These are phyloP conservation scores for Dermatophagoides farinae DNA, from an alignment of 1,140 invertebrate species.

Conservation along the genomic window DNA sequence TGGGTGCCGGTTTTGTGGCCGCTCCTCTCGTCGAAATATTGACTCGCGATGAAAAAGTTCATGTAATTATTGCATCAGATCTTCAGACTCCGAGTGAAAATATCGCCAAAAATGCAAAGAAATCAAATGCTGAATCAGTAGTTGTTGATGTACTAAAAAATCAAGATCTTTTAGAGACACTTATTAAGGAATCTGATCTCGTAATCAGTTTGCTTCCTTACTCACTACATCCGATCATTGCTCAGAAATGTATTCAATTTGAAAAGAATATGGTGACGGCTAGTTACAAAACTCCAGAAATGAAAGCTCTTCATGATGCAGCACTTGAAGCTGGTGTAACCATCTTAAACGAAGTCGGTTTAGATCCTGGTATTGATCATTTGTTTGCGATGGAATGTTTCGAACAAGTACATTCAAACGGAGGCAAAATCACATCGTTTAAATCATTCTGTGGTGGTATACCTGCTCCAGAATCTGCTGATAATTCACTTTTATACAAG, in stretches of 20 bases:
- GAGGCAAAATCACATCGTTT: constrained; percentile 61
- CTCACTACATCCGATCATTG: constrained; percentile 55
- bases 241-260: constrained; percentile 61
- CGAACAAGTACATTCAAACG: constrained; percentile 59
- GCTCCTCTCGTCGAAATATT: constrained; percentile 84
- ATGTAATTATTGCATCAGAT: constrained; percentile 44
- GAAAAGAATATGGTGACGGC: constrained; percentile 86
- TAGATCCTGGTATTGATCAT: constrained; percentile 97
- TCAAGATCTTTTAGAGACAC: constrained; percentile 42
- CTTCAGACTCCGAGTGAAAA: constrained; percentile 52
- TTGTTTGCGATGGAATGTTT: constrained; percentile 90
- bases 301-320: constrained; percentile 51
- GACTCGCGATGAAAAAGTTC: constrained; percentile 49
- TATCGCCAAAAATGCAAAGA: constrained; percentile 43
- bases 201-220: constrained; percentile 84
- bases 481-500: constrained; percentile 79
- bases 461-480: constrained; percentile 81
- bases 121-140: constrained; percentile 48
- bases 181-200: constrained; percentile 53
- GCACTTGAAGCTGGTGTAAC: constrained; percentile 66
- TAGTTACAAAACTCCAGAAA: constrained; percentile 68
- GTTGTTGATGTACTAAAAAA: constrained; percentile 57
- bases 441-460: constrained; percentile 90
- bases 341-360: constrained; percentile 79
- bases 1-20: constrained; percentile 87